Conservation (phyloP, 2,113 vertebrate species). For the Spheniscus mendiculus region DNA sequence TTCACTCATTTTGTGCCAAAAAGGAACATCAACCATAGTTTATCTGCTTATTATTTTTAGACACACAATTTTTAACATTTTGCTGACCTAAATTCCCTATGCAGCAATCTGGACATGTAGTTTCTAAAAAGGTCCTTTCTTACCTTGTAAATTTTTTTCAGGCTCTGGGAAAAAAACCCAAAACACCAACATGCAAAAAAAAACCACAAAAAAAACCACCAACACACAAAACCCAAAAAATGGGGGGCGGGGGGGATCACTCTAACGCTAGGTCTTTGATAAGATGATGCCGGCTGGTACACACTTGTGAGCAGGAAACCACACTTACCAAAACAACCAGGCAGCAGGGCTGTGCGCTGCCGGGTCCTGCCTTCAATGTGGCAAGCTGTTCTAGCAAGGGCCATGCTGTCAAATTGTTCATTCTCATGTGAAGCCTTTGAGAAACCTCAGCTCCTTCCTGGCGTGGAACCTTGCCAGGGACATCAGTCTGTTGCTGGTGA, state of each 20-base stretch:
- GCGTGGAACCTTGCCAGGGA: conserved; percentile 46
- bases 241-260: background rate
- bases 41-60: background rate
- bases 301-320: background rate
- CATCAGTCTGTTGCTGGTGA: conserved; percentile 38
- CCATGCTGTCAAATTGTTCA: rapidly evolving
- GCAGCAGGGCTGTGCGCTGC: background rate
- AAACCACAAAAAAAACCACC: background rate
- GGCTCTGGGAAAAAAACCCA: too few relatives aligned
- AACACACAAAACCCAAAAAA: background rate
- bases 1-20: background rate
- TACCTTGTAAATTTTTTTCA: background rate
- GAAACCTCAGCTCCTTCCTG: conserved; percentile 55
- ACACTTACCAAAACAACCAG: background rate
- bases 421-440: background rate
- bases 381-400: background rate
- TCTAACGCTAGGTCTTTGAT: background rate
- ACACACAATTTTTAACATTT: background rate
- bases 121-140: background rate
- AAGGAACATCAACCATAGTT: background rate
- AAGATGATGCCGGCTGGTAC: background rate
- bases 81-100: background rate
- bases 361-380: background rate
- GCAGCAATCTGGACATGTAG: background rate
- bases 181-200: background rate